Evolutionary conservation across 2,888 invertebrate species (phyloP).

Genomic region (Rapana venosa): DNA sequence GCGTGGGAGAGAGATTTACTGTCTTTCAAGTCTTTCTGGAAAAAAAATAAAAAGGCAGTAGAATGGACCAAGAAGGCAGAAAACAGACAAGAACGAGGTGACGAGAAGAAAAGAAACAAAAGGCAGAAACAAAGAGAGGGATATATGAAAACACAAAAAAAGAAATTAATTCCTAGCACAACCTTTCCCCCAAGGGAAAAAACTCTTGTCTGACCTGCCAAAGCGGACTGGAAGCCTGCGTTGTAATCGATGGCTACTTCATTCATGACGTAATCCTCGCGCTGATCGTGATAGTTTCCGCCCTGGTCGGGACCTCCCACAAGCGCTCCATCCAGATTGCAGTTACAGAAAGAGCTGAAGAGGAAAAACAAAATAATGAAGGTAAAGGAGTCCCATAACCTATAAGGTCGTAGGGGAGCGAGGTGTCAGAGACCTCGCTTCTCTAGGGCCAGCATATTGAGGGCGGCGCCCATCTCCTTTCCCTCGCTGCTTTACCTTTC

Average conservation of each 20-base stretch:
- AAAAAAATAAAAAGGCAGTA: neutral
- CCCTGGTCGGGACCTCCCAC: slow-evolving; percentile 67
- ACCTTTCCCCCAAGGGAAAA: neutral
- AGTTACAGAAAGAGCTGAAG: neutral
- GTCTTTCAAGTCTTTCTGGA: neutral
- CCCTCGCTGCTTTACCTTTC: no score
- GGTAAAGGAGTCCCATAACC: no score
- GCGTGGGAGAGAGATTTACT: no score
- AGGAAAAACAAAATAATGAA: neutral
- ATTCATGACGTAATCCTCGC: slow-evolving; percentile 63
- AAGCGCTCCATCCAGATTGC: slow-evolving; percentile 61
- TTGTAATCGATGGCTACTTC: slow-evolving; percentile 70
- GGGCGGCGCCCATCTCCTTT: no score
- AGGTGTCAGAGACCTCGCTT: no score
- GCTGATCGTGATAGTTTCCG: slow-evolving; percentile 61
- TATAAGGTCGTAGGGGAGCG: no score
- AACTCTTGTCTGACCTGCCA: slow-evolving; percentile 59
- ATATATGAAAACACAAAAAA: no score
- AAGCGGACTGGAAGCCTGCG: slow-evolving; percentile 67
- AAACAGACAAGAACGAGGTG: neutral
- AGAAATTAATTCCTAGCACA: neutral
- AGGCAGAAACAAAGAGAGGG: no score
- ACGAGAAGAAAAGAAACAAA: neutral
- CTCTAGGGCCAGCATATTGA: no score
- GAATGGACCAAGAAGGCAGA: neutral